A percentile compares a stretch with the other conserved stretches of the same genome.
Evolutionary conservation across 2,888 invertebrate genomes (phyloP).

Genomic region (Heterodera filipjevi): DNA sequence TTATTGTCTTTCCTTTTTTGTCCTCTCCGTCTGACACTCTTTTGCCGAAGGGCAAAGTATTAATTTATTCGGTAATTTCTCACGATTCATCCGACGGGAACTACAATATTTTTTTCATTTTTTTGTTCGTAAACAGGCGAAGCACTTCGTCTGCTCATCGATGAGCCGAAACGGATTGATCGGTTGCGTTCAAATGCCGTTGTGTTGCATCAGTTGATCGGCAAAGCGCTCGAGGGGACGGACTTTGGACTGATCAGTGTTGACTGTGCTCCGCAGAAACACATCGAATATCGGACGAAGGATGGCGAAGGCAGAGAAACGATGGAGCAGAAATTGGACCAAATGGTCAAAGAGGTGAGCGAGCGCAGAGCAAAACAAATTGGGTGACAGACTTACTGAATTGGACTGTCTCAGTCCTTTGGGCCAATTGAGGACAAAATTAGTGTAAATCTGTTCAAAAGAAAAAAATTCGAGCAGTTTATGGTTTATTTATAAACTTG

Average conservation of each 20-base stretch:
- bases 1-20: too few species aligned
- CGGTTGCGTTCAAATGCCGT: slow-evolving; percentile 44
- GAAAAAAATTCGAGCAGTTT: too few species aligned
- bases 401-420: neutral
- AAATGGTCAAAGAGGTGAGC: slow-evolving; percentile 51
- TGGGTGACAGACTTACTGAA: neutral
- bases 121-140: slow-evolving; percentile 46
- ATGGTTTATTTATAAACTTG: too few species aligned
- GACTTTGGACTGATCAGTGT: slow-evolving; percentile 47
- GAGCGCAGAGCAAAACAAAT: neutral
- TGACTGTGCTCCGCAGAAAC: slow-evolving; percentile 54
- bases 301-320: slow-evolving; percentile 31
- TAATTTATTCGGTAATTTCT: too few species aligned
- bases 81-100: neutral
- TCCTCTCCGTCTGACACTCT: too few species aligned
- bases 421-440: neutral
- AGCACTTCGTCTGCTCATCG: slow-evolving; percentile 60
- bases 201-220: slow-evolving; percentile 44
- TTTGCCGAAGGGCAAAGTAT: too few species aligned
- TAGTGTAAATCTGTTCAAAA: too few species aligned
- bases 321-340: slow-evolving; percentile 48
- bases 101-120: slow-evolving; percentile 4
- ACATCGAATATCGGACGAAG: slow-evolving; percentile 30
- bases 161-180: slow-evolving; percentile 55
- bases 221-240: slow-evolving; percentile 44